A percentile compares a stretch with the other conserved stretches of the same genome.
These are phyloP conservation scores for Lindbergichthys nudifrons DNA, from an alignment of 2,797 vertebrate genomes.

Conservation along the genomic window DNA sequence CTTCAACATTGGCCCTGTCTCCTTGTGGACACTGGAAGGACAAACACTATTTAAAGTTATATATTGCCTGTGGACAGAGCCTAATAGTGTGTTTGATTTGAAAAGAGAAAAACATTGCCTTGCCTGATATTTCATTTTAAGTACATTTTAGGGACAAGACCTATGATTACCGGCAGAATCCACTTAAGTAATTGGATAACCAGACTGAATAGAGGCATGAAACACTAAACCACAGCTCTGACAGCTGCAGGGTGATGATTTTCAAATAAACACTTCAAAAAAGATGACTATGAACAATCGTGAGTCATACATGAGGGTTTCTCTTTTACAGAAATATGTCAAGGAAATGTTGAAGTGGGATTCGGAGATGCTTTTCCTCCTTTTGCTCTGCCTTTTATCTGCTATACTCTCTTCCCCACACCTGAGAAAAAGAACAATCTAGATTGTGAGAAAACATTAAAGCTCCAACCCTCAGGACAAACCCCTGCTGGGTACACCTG, in stretches of 20 bases:
- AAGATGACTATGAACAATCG: constrained; percentile 30
- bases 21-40: constrained; percentile 57
- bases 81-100: constrained; percentile 54
- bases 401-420: constrained; percentile 43
- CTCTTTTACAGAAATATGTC: constrained; percentile 46
- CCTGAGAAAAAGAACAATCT: constrained; percentile 64
- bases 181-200: constrained; percentile 53
- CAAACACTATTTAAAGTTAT: constrained; percentile 47
- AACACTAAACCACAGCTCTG: constrained; percentile 39
- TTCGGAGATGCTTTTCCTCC: constrained; percentile 51
- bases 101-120: constrained; percentile 49
- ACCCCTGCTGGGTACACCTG: constrained; percentile 71
- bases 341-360: constrained; percentile 54
- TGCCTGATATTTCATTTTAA: constrained; percentile 40
- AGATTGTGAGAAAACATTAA: constrained; percentile 72
- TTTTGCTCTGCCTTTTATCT: constrained; percentile 32
- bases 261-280: constrained; percentile 50
- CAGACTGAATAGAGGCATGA: constrained; percentile 19
- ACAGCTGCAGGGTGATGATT: constrained; percentile 41
- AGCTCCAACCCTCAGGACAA: constrained; percentile 69
- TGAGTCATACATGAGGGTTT: constrained; percentile 39
- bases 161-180: constrained; percentile 32
- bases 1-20: constrained; percentile 38
- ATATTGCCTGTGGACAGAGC: constrained; percentile 31
- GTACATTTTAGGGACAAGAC: constrained; percentile 22